A percentile compares a stretch with the other conserved stretches of the same genome.
Evolutionary conservation across 2,888 invertebrate species (phyloP).

Genomic region (Lochmaea crataegi): DNA sequence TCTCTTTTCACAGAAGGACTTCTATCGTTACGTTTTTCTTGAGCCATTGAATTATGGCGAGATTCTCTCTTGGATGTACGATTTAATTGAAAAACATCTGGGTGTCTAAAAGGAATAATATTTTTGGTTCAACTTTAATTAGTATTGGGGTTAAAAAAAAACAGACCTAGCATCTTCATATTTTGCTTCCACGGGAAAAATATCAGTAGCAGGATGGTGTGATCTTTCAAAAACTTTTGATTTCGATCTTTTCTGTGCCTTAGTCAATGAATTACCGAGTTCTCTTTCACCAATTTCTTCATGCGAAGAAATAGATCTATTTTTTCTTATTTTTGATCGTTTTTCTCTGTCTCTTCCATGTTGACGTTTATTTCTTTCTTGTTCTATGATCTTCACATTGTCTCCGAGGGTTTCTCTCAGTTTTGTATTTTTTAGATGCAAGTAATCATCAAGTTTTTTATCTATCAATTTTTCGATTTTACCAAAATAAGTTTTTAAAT

Average conservation of each 20-base stretch:
- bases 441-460: slow-evolving; percentile 43
- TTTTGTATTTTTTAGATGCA: slow-evolving; percentile 19
- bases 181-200: not conserved
- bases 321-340: not conserved
- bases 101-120: not conserved
- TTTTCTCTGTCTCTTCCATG: not conserved
- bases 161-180: not conserved
- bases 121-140: not conserved
- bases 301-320: not conserved
- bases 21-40: not conserved
- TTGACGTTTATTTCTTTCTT: slow-evolving; percentile 11
- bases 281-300: not conserved
- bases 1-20: not conserved
- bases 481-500: slow-evolving; percentile 47
- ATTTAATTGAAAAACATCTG: not conserved
- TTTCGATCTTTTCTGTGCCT: not conserved
- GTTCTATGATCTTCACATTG: not conserved
- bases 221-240: not conserved
- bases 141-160: not conserved
- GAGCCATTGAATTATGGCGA: not conserved
- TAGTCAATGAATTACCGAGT: not conserved
- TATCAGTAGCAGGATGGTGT: not conserved
- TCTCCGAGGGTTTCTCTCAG: slow-evolving; percentile 18
- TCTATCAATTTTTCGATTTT: slow-evolving; percentile 50
- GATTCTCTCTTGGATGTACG: not conserved